Evolutionary conservation across 2,113 vertebrate genomes (phyloP).

Genomic region (Carassius carassius): DNA sequence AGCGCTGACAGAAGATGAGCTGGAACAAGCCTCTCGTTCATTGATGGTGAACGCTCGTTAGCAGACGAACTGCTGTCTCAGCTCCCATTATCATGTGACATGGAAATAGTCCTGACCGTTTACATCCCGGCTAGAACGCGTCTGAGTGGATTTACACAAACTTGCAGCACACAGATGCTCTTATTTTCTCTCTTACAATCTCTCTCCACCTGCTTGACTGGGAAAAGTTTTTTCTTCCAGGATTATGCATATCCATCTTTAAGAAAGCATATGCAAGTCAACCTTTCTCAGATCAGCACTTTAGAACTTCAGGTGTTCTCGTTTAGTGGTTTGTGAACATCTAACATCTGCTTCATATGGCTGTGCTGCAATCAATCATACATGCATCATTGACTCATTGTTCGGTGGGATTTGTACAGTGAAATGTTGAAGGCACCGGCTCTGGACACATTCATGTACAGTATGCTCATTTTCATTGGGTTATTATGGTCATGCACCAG

Average conservation of each 20-base stretch:
- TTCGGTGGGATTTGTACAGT: neutral
- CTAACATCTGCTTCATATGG: neutral
- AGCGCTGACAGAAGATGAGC: slow-evolving; percentile 31
- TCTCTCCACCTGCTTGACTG: too few relatives aligned
- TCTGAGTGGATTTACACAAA: neutral
- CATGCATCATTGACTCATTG: neutral
- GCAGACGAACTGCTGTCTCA: slow-evolving; percentile 8
- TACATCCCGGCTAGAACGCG: neutral
- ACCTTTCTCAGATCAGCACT: neutral
- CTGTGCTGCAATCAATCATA: neutral
- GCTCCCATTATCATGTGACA: slow-evolving; percentile 3
- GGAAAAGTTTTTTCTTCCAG: neutral
- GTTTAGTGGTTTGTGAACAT: slow-evolving; percentile 1
- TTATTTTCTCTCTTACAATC: neutral
- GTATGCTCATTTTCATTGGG: neutral
- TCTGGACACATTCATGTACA: neutral
- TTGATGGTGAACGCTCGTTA: slow-evolving; percentile 31
- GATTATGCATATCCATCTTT: neutral
- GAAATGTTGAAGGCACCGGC: neutral
- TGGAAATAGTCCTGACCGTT: neutral
- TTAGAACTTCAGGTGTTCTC: neutral
- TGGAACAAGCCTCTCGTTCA: slow-evolving; percentile 9
- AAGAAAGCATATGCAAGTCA: neutral
- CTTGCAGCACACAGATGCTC: neutral
- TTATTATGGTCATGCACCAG: neutral